A percentile compares a stretch with the other conserved stretches of the same genome.
Evolutionary conservation across 2,797 vertebrate species (phyloP).

Genomic region (Scolopax rusticola): DNA sequence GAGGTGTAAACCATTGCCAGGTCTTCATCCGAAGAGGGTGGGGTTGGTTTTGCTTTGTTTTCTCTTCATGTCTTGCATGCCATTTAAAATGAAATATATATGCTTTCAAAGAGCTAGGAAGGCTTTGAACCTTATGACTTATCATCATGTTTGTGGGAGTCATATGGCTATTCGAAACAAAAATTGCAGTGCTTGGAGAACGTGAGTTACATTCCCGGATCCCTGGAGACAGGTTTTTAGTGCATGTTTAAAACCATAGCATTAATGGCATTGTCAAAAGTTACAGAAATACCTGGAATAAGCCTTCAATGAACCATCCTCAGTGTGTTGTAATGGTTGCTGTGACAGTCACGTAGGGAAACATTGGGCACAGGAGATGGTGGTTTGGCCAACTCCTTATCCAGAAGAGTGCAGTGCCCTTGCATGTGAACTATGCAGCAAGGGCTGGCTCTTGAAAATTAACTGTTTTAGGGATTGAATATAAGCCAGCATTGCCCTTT

Average conservation of each 20-base stretch:
- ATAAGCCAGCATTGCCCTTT: neutral
- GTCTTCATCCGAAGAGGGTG: neutral
- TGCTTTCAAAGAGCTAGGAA: constrained; percentile 17
- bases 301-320: neutral
- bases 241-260: neutral
- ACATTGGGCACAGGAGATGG: rapidly evolving
- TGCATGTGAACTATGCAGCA: rapidly evolving
- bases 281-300: neutral
- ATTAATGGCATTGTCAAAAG: neutral
- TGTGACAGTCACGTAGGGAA: neutral
- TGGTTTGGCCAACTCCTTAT: neutral
- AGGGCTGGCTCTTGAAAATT: neutral
- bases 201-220: neutral
- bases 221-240: neutral
- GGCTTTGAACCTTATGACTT: constrained; percentile 28
- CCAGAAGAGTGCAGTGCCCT: neutral
- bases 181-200: neutral
- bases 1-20: neutral
- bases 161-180: neutral
- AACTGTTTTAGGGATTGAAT: neutral
- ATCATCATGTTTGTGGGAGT: neutral
- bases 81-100: neutral
- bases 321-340: neutral
- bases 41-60: neutral
- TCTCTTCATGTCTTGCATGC: neutral